phyloP scores from a whole-genome alignment of 2,797 vertebrate genomes.

The Pempheris klunzingeri region DNA sequence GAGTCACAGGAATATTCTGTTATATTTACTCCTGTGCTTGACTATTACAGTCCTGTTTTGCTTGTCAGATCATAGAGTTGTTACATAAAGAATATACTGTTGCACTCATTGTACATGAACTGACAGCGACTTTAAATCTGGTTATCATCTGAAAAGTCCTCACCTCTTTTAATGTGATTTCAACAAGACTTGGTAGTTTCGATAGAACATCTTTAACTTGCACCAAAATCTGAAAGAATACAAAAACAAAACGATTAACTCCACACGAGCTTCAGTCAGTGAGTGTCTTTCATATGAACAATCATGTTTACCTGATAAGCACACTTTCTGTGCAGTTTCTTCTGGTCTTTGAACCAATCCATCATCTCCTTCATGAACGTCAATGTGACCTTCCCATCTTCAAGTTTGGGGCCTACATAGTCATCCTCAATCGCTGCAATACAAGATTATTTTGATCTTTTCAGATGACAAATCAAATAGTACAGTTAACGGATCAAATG shows the following conservation, averaged over 20 bases:
- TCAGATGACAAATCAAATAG: neutral
- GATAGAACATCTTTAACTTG: conserved; percentile 94
- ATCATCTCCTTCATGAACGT: conserved; percentile 96
- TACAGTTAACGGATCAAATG: neutral
- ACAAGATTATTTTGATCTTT: conserved; percentile 9
- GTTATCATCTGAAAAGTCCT: conserved; percentile 7
- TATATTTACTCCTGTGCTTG: neutral
- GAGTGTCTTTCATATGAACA: neutral
- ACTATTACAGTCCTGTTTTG: neutral
- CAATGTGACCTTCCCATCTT: conserved; percentile 90
- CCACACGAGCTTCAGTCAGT: neutral
- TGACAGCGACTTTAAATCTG: neutral
- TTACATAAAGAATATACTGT: neutral
- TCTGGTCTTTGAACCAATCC: conserved; percentile 96
- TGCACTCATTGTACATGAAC: neutral
- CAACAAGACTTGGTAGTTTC: conserved; percentile 93
- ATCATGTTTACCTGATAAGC: conserved; percentile 91
- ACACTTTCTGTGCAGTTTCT: conserved; percentile 96
- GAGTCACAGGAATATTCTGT: neutral
- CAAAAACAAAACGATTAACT: neutral
- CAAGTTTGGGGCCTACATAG: conserved; percentile 93
- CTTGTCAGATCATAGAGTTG: neutral
- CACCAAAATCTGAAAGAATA: conserved; percentile 90
- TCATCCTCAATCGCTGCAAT: conserved; percentile 93
- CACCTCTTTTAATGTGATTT: conserved; percentile 93